Evolutionary conservation across 2,888 invertebrate genomes (phyloP).

Genomic region (Antheraea yamamai): DNA sequence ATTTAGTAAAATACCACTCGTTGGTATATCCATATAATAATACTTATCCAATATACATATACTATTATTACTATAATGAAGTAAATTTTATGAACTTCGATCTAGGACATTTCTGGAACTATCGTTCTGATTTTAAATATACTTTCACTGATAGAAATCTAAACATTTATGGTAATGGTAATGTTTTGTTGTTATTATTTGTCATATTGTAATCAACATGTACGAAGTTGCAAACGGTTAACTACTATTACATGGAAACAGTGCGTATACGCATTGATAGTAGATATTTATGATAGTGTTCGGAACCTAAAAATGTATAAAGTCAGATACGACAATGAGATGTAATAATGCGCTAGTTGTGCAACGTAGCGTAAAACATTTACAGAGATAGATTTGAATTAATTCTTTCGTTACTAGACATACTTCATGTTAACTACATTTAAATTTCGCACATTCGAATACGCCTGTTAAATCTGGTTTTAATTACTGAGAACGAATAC

Average conservation of each 20-base stretch:
- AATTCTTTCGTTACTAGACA: slow-evolving; percentile 60
- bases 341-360: slow-evolving; percentile 71
- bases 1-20: no score
- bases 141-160: not conserved
- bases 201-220: not conserved
- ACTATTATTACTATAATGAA: not conserved
- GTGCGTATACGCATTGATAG: not conserved
- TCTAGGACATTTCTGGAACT: not conserved
- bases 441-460: slow-evolving; percentile 13
- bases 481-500: slow-evolving; percentile 9
- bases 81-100: not conserved
- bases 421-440: slow-evolving; percentile 34
- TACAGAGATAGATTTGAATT: slow-evolving; percentile 79
- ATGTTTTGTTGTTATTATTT: not conserved
- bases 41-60: not conserved
- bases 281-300: slow-evolving; percentile 12
- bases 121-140: not conserved
- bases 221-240: not conserved
- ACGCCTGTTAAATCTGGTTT: slow-evolving; percentile 6
- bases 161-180: not conserved
- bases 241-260: not conserved
- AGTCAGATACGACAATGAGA: slow-evolving; percentile 46
- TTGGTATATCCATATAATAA: no score
- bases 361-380: slow-evolving; percentile 70
- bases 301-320: slow-evolving; percentile 29